Base-by-base conservation (phyloP, 1,140 invertebrate genomes). In the Pseudomyrmex cubaensis region DNA sequence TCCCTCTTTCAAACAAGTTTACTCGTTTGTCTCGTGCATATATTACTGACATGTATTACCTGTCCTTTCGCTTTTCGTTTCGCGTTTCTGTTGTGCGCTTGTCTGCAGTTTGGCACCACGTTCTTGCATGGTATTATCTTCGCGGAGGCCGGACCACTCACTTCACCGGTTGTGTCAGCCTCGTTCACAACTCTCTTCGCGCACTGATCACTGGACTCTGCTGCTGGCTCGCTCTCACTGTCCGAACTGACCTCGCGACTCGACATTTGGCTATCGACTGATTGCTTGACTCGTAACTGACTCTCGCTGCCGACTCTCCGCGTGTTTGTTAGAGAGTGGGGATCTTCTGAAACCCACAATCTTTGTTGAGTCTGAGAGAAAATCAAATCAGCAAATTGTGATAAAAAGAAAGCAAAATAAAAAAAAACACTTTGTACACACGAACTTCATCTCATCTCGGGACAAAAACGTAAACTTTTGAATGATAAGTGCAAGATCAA, bases 261-360 rank as follows among this genome's bases (percentile, higher is more conserved):
- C 89, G 92, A 92, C 92, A 94, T 94, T 92, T 90, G 90, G 84
- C 72, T 86, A 70, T 78, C 87, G 87, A 94, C 93, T 94, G 92
- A 69, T 72, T 83, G 73, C 63, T 82, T 78, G 61, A 57, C 80
- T 63, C 66, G 89, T 64, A 66, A 72, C 72, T 85, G 91, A 87
- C 83, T 87, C 63, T 84, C 83, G 66, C 57, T 64, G 52, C 73
- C 69, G 77, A 59, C 50, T 54, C 52, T 76, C 59, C 56, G 82
- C 22, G 77, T 69, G 73, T 15, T 64, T 56, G 66, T 22, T 15
- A 70, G 75, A 83, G 83, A 76, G 85, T 85, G 85, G 85, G 85
- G 66, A 85, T 76, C 61, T 56, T 57, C 63, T n/a, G 80, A 70
- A 35, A 87, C 80, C 83, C 80, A 83, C 77, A 77, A 90, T 87